Evolutionary conservation across 2,888 invertebrate genomes (phyloP).

Genomic region (Pomacea canaliculata): DNA sequence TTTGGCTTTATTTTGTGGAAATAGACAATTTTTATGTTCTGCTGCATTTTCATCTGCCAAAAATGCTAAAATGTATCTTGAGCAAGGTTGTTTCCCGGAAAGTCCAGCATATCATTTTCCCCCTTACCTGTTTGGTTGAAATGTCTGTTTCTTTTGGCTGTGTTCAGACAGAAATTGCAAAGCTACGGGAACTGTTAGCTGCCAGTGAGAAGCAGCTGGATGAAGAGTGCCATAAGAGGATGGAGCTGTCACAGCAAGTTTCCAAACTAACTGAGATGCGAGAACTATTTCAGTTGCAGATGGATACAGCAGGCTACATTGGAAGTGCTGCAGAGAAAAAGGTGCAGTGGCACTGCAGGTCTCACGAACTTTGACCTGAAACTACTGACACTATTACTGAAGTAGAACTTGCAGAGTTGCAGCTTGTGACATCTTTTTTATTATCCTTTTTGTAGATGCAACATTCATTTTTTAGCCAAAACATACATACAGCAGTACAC

Average conservation of each 20-base stretch:
- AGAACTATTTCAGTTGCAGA: conserved; percentile 58
- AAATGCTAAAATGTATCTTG: no score
- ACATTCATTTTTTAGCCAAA: no score
- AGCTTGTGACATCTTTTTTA: background rate
- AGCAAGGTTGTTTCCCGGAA: no score
- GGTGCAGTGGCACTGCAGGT: conserved; percentile 30
- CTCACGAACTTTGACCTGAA: no score
- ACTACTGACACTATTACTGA: no score
- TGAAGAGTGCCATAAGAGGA: conserved; percentile 45
- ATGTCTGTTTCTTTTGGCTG: no score
- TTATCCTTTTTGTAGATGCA: background rate
- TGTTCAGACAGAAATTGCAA: conserved; percentile 53
- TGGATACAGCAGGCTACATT: conserved; percentile 48
- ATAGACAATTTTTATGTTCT: no score
- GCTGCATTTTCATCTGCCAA: no score
- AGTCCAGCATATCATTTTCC: no score
- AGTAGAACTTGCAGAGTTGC: background rate
- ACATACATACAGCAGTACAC: no score
- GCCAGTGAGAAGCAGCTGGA: conserved; percentile 56
- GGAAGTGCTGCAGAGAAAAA: conserved; percentile 51
- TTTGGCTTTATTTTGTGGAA: no score
- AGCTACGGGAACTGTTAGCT: conserved; percentile 51
- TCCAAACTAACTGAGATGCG: conserved; percentile 57
- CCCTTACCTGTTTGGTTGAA: no score
- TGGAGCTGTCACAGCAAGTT: conserved; percentile 45